These are phyloP conservation scores for Papilio glaucus DNA, from an alignment of 1,140 invertebrate genomes.

Conservation along the genomic window DNA sequence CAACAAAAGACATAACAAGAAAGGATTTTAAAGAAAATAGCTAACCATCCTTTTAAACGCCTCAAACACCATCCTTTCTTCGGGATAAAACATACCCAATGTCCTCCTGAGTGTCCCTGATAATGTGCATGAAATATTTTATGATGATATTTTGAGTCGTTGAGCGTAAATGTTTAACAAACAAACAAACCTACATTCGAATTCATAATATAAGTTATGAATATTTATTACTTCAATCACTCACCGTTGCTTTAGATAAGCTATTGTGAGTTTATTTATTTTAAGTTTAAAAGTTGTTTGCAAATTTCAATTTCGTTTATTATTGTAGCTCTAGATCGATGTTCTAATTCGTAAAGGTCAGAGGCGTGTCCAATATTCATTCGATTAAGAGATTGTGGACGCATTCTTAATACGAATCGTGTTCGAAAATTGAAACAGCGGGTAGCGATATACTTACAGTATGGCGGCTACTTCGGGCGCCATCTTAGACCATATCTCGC, in stretches of 20 bases:
- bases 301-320: not conserved
- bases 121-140: too few relatives aligned
- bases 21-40: too few relatives aligned
- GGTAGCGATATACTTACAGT: conserved; percentile 60
- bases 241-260: too few relatives aligned
- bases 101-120: too few relatives aligned
- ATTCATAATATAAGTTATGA: too few relatives aligned
- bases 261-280: not conserved
- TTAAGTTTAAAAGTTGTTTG: not conserved
- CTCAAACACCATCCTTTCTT: too few relatives aligned
- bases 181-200: too few relatives aligned
- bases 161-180: too few relatives aligned
- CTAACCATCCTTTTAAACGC: too few relatives aligned
- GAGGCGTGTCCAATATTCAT: conserved; percentile 51
- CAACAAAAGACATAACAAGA: too few relatives aligned
- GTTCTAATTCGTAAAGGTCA: conserved; percentile 52
- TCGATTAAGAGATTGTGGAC: conserved; percentile 57
- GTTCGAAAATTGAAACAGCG: conserved; percentile 77
- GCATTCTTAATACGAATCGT: conserved; percentile 67
- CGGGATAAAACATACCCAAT: too few relatives aligned
- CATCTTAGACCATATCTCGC: conserved; percentile 62
- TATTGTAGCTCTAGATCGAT: not conserved
- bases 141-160: too few relatives aligned
- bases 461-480: conserved; percentile 43
- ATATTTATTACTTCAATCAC: not conserved